Base-by-base conservation (phyloP, 2,888 invertebrate species). In the Camponotus fellah region DNA sequence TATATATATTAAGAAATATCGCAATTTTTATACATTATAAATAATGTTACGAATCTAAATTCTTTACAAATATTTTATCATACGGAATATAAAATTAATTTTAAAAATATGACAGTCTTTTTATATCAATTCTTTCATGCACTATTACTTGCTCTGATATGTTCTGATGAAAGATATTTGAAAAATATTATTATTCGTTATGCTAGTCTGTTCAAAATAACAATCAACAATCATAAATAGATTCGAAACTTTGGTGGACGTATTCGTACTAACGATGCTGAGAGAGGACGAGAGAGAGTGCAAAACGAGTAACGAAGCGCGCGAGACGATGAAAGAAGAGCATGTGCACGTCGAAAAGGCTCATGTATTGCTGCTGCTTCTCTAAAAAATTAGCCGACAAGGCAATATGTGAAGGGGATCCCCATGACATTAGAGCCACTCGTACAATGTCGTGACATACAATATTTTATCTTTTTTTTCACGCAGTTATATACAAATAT, bases 381-480 rank as follows among this genome's bases (percentile, higher is more conserved):
- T 85, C 76, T 84, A 80, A 84, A 87, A 85, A 83, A 77, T 84
- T 37, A 58, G 64, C 56, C 62, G 81, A 46, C 43, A 40, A 58
- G 68, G 40, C 37, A 40, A 65, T 40, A 43, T 64, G 77, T 64
- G 64, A 76, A 56, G 85, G 71, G 82, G 66, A 68, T 62, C 43
- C 68, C 43, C 68, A 90, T 91, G 92, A 93, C 93, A 93, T 94
- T 94, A 94, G 93, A 93, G 93, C 90, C 91, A 91, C 94, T n/a
- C n/a, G n/a, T n/a, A n/a, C n/a, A n/a, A n/a, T 26, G 85, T 84
- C 82, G 84, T 85, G 80, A 88, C 85, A 84, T 88, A 82, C 74
- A 74, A 74, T 43, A 62, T 74, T n/a, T 4, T 9, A 17, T 34
- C 17, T 26, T 26, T 3, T 56, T 21, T 56, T 56, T 21, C 2